Evolutionary conservation across 2,113 vertebrate species (phyloP).

Genomic region (Gulo gulo): DNA sequence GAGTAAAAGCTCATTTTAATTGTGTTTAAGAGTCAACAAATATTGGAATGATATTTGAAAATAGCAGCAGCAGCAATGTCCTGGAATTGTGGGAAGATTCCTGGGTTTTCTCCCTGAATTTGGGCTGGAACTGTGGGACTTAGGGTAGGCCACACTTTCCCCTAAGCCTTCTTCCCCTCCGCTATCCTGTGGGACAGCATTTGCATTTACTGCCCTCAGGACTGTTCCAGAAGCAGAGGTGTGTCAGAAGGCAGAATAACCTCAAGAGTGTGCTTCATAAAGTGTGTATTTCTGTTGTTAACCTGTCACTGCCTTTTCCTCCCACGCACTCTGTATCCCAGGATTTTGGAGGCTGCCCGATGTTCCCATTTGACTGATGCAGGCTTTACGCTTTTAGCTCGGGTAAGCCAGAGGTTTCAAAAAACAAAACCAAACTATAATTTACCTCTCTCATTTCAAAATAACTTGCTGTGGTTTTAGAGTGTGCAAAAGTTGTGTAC

Average conservation of each 20-base stretch:
- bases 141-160: background rate
- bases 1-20: background rate
- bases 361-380: slow-evolving; percentile 94
- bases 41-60: background rate
- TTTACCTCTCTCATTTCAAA: background rate
- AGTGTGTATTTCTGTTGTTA: background rate
- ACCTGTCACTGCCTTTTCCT: slow-evolving; percentile 16
- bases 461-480: background rate
- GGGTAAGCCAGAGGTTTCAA: slow-evolving; percentile 82
- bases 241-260: background rate
- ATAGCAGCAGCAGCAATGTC: background rate
- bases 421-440: background rate
- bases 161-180: background rate
- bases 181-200: background rate
- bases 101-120: background rate
- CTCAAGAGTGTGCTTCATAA: fast-evolving
- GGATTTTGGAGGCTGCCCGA: slow-evolving; percentile 93
- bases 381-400: slow-evolving; percentile 92
- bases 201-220: background rate
- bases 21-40: background rate
- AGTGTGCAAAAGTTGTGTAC: background rate
- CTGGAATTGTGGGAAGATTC: background rate
- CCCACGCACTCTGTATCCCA: slow-evolving; percentile 43
- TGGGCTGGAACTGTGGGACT: background rate
- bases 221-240: background rate